Evolutionary conservation across 1,140 invertebrate species (phyloP), one percentile per base, ranked within the genome.

Genomic region (Drosophila watanabei): DNA sequence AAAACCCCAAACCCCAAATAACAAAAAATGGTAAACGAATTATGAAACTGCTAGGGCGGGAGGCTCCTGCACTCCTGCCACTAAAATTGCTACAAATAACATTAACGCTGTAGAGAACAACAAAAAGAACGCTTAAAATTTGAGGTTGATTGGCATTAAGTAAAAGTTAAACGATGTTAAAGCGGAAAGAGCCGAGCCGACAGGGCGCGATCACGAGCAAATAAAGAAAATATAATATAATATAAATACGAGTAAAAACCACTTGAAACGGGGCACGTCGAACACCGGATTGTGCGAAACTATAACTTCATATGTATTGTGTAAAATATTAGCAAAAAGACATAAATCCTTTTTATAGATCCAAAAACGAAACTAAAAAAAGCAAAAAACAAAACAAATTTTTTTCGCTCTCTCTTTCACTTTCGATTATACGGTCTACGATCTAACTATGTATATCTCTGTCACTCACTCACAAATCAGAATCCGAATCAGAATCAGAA

Each of bases 81-180:
- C 80, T 82, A 75, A 79, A 75, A 71, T 72, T 61, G 78, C 75
- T 81, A 79, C 66, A 69, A 85, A 82, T 63, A 75, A 88, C 82
- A 84, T 80, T 72, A 80, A 88, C 86, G 85, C 82, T 80, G 76
- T 92, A 92, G 84, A 92, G 72, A 91, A 92, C 46, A 60, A 59
- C 52, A 41, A 73, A 59, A 71, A 78, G 87, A 90, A 90, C 86
- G 86, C 86, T 90, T 90, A 90, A 90, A 88, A 90, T 91, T 90
- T 91, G 86, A 90, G 86, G 86, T 90, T 90, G 86, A 90, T 90
- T 90, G 86, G 86, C 86, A 90, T 90, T 90, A 90, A 90, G 86
- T 84, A 89, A 90, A 76, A 86, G 73, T 73, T 88, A 87, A 90
- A 90, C 87, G 87, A 91, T 91, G 87, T 87, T 77, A 81, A 82